Base-by-base conservation (phyloP, 2,113 vertebrate species). In the Phasianus colchicus region DNA sequence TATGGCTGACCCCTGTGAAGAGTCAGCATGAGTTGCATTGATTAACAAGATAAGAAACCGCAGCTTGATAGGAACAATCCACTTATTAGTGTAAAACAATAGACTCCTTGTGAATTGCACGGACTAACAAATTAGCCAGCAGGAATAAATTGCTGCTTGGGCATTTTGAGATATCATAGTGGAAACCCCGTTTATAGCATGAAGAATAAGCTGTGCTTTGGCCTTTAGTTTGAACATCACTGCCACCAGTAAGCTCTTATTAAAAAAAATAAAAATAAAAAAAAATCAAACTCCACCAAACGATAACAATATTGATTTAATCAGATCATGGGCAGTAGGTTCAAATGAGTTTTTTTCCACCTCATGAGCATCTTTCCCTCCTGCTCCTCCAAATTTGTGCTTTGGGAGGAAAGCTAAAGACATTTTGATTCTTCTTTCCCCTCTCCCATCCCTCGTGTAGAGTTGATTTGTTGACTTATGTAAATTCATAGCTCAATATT, bases 401-500 rank as follows among this genome's bases (percentile, higher is more conserved):
- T 71, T 57, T 40, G 77, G 61, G 60, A 74, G 47, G 9, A 74
- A 42, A 58, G 4, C 32, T 69, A 48, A 40, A 83, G 70, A 36
- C 32, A 84, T 79, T 63, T 45, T 76, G 16, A 2, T 69, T 93
- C 70, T 66, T 5, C 24, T 22, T 11, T 55, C 25, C 32, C 27
- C 14, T 21, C 15, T 9, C 21, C 32, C 15, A 18, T 69, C 32
- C 36, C 16, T 43, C 75, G 2, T 18, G 71, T 76, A 77, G 75
- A 90, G 84, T 94, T 97, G 96, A 97, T 97, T 86, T 95, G 89
- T 96, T 83, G n/a, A 93, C 95, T 96, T n/a, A 83, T 94, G 96
- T 97, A 91, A 93, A 95, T 95, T 83, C 70, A 83, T 77, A 88
- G 48, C 95, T 97, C 77, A 72, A 50, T 74, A 94, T 80, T 93